Evolutionary conservation across 2,888 invertebrate species (phyloP), one percentile per base, ranked within the genome.

Genomic region (Protodeltote pygarga): DNA sequence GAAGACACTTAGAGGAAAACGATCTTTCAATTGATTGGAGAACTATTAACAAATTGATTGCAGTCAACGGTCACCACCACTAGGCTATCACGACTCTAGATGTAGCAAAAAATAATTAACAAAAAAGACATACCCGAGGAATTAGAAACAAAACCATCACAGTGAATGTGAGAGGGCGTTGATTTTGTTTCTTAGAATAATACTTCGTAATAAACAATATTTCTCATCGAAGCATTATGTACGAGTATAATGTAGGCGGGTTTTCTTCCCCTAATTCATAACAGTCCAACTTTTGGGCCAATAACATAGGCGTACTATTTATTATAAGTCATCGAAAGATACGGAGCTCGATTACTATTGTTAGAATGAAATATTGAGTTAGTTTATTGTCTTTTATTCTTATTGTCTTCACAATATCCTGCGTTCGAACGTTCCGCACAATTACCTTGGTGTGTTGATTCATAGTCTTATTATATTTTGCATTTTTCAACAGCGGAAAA

Each of bases 401-500:
- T 54, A 66, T 65, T 65, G 65, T 63, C 37, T 42, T 55, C 34
- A 20, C 31, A 58, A 64, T 64, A 64, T 61, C 61, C 52, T 57
- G 57, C 16, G 34, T 41, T 28, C 39, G 57, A 64, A 38, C 39
- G 21, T 44, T 53, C 41, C 53, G 58, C 57, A 50, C 47, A 64
- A 64, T 64, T 47, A 64, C 24, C 28, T 50, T 39, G 61, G 57
- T 42, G 33, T 13, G 44, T 49, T 64, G 57, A 61, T 64, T 64
- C 42, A 64, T 61, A 33, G 52, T 44, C 44, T 61, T 61, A 57
- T 63, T 63, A 55, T 63, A 61, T 64, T 63, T 31, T 60, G 24
- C 45, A 66, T 69, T 60, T 57, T 42, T 55, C 57, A 65, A 54
- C 47, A 65, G 39, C 50, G 60, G 61, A 49, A 62, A 73, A 71